These are phyloP conservation scores for Argentina silus DNA, from an alignment of 2,797 vertebrate species.

Conservation along the genomic window DNA sequence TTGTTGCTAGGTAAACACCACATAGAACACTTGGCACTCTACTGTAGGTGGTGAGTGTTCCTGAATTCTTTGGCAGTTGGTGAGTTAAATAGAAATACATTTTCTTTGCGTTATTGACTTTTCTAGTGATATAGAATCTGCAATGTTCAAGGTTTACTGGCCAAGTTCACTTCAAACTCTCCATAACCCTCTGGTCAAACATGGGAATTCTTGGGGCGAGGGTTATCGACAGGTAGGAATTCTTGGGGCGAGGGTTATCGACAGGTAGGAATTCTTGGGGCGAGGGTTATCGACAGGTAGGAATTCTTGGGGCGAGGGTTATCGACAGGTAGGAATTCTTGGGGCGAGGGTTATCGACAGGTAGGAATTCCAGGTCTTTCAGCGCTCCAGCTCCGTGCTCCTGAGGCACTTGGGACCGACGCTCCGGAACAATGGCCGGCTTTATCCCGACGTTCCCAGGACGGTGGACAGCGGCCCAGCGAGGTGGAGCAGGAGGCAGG, in stretches of 20 bases:
- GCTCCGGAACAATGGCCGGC: slow-evolving; percentile 3
- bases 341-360: too few species aligned
- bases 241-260: too few species aligned
- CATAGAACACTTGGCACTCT: too few species aligned
- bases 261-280: too few species aligned
- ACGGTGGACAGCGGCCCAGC: not conserved
- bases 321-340: too few species aligned
- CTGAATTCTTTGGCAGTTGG: too few species aligned
- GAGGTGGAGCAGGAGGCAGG: slow-evolving; percentile 5
- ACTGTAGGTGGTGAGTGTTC: too few species aligned
- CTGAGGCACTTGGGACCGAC: not conserved
- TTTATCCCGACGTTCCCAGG: slow-evolving; percentile 3
- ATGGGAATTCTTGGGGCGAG: not conserved
- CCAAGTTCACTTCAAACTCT: not conserved
- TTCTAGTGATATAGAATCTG: not conserved
- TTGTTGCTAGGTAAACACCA: too few species aligned
- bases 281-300: too few species aligned
- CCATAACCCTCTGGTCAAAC: not conserved
- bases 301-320: too few species aligned
- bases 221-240: too few species aligned
- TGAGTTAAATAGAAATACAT: too few species aligned
- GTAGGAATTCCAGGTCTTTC: slow-evolving; percentile 22
- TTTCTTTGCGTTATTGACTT: not conserved
- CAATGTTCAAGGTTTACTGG: not conserved
- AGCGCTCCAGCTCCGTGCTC: not conserved